Evolutionary conservation across 2,888 invertebrate species (phyloP), one percentile per base, ranked within the genome.

Genomic region (Graphium colonna): DNA sequence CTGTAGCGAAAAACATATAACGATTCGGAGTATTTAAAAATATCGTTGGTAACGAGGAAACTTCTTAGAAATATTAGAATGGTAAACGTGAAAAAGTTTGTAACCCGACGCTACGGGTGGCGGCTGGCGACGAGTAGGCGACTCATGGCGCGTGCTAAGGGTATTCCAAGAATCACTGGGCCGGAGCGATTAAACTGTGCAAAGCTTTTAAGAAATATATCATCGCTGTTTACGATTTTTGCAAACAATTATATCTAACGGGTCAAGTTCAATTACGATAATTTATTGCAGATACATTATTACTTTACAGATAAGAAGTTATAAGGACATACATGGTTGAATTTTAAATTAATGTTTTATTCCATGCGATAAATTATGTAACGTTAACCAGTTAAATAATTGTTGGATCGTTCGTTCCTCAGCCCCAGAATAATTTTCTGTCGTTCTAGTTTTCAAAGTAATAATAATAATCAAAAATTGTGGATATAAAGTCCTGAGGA

Each of bases 11-110:
- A 36, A 51, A 48, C 31, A 40, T 33, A 33, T 46, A 51, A 44
- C 43, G 26, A 45, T 40, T 13, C 21, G 13, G 31, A 36, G 10
- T 44, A 39, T 44, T 62, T 55, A 55, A 54, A 60, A 61, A 63
- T 66, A 73, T 65, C 54, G 52, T 52, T 68, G 71, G 68, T 69
- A 76, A 68, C 66, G 68, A 67, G 58, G 62, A 64, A 60, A 65
- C 62, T 85, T 84, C 84, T 73, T 63, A 68, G 84, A 84, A 86
- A 73, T 77, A 77, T 77, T 60, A 64, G 69, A 78, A 77, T 76
- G 69, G 74, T 82, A 80, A 79, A 79, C 77, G 75, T 75, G 76
- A 82, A 85, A 82, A 82, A 75, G 71, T 69, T 73, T 65, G 64
- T 68, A 68, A 65, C 61, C 56, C 52, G 66, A 65, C 63, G 68